A percentile compares a stretch with the other conserved stretches of the same genome.
Evolutionary conservation across 2,113 vertebrate species (phyloP).

Genomic region (Scatophagus argus): DNA sequence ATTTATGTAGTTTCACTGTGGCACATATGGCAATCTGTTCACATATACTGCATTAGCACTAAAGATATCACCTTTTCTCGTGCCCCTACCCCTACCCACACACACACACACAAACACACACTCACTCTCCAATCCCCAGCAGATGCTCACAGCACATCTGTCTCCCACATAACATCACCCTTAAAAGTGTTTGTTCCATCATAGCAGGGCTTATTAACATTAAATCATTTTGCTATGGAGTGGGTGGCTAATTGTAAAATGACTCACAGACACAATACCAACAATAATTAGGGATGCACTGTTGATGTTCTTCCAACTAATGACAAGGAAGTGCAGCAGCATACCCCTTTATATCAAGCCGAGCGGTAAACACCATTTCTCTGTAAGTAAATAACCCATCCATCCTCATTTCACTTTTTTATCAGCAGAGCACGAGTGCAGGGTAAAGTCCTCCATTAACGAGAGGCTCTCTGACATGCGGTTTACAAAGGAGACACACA

Average conservation of each 20-base stretch:
- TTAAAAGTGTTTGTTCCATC: conserved; percentile 64
- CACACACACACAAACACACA: neutral
- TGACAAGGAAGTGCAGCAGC: conserved; percentile 59
- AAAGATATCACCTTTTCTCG: conserved; percentile 54
- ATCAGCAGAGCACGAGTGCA: conserved; percentile 52
- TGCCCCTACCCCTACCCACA: conserved; percentile 18
- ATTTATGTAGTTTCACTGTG: conserved; percentile 19
- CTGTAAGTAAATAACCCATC: conserved; percentile 60
- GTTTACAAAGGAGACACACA: conserved; percentile 5
- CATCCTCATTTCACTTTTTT: conserved; percentile 63
- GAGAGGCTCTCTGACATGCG: conserved; percentile 48
- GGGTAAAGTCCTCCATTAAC: conserved; percentile 53
- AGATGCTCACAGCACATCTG: conserved; percentile 62
- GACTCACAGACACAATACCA: conserved; percentile 69
- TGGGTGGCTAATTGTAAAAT: conserved; percentile 75
- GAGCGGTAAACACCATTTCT: conserved; percentile 45
- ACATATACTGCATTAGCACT: conserved; percentile 50
- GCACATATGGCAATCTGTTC: conserved; percentile 48
- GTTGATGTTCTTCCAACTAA: conserved; percentile 64
- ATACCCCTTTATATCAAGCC: conserved; percentile 43
- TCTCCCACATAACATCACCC: conserved; percentile 68
- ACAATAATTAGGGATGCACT: conserved; percentile 70
- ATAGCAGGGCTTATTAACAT: conserved; percentile 67
- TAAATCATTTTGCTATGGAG: conserved; percentile 66
- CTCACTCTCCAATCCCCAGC: conserved; percentile 28